Base-by-base conservation (phyloP, 1,140 invertebrate species). In the Drosophila willistoni region DNA sequence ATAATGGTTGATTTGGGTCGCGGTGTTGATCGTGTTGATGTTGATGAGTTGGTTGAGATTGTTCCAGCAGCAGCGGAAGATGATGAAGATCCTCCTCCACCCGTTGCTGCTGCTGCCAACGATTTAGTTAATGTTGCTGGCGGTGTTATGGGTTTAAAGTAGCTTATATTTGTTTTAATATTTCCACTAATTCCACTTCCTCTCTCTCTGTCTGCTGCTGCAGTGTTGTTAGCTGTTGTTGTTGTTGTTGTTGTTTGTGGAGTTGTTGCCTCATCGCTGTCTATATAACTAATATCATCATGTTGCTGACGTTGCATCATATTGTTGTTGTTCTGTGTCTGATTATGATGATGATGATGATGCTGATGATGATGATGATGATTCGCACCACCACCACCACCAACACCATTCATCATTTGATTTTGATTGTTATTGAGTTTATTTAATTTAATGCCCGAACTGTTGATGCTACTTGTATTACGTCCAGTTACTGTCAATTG, bases 201-300 rank as follows among this genome's bases (percentile, higher is more conserved):
- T 39, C 14, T 44, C 7, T 39, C 12, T 62, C 7, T 7, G 5
- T 7, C 36, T 13, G 36, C 12, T 3, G 60, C 47, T 29, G 29
- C 10, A 42, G 51, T 17, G 67, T 60, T 47, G 74, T 55, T 17
- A 29, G 34, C 19, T 22, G 19, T 19, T 9, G 33, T 10, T 36
- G 34, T 34, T 34, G 33, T 9, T 34, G 33, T 36, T 1, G 7
- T 9, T 36, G 34, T 34, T 29, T 29, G 29, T 47, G 74, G 51
- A n/a, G 87, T 47, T 17, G 74, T 75, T 22, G 72, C 70, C 12
- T 92, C 91, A 69, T 92, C 91, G 77, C 91, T 92, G 63, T 92
- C 91, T 51, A 92, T 92, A 55, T 84, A 92, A 73, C 71, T 92
- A 17, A 92, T 92, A 68, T 92, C 91, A 61, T 91, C 90, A 41